Percentiles rank a stretch among this genome's conserved stretches.
These are phyloP conservation scores for Andrena haemorrhoa DNA, from an alignment of 2,888 invertebrate genomes.

Conservation along the genomic window DNA sequence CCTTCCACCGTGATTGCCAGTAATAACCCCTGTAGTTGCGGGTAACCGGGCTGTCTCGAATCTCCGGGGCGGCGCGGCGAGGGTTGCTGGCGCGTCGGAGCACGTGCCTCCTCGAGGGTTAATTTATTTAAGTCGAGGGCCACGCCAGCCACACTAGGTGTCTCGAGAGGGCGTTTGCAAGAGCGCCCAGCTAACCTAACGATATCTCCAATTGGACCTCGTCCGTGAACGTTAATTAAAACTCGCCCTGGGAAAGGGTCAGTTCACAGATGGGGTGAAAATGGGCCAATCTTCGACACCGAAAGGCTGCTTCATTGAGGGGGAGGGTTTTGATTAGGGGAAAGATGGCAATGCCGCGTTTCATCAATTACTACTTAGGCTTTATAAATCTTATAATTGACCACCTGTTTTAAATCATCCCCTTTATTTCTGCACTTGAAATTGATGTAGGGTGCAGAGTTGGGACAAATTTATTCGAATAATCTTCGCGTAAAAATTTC, in stretches of 20 bases:
- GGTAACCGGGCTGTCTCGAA: constrained; percentile 45
- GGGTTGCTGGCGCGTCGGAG: constrained; percentile 45
- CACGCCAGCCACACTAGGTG: constrained; percentile 42
- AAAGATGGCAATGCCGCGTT: not conserved
- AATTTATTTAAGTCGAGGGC: constrained; percentile 64
- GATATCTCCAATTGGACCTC: not conserved
- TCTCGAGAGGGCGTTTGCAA: constrained; percentile 44
- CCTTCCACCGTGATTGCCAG: constrained; percentile 38
- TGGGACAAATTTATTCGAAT: no score
- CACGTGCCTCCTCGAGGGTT: constrained; percentile 72
- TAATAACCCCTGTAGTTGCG: constrained; percentile 55
- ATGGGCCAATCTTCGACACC: constrained; percentile 29
- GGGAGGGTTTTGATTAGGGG: not conserved
- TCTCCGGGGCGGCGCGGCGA: constrained; percentile 18
- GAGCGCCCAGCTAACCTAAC: constrained; percentile 3
- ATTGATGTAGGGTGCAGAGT: no score
- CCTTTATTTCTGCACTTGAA: no score
- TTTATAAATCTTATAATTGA: no score
- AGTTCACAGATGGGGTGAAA: not conserved
- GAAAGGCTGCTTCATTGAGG: not conserved
- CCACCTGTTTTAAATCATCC: no score
- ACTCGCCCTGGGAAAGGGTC: constrained; percentile 2
- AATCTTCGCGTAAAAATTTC: no score
- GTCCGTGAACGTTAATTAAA: constrained; percentile 49
- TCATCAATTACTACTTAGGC: not conserved